phyloP scores from a whole-genome alignment of 1,140 invertebrate species.

The Teleopsis dalmanni region DNA sequence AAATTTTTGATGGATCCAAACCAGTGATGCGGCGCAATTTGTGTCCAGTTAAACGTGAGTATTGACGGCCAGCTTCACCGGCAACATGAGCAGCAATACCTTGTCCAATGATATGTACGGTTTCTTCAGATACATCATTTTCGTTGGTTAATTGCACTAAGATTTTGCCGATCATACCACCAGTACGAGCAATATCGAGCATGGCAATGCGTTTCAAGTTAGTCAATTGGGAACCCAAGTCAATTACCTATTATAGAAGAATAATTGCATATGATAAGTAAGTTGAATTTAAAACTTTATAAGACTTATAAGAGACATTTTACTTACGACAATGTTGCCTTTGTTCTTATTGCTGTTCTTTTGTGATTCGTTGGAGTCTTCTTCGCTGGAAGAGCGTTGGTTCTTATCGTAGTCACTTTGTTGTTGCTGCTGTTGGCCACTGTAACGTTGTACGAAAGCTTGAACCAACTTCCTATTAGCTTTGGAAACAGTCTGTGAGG shows the following conservation, averaged over 20 bases:
- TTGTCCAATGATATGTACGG: conserved; percentile 16
- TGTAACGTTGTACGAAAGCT: conserved; percentile 30
- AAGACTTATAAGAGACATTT: too few species aligned
- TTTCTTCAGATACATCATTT: conserved; percentile 9
- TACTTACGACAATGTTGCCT: conserved; percentile 25
- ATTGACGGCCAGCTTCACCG: conserved; percentile 48
- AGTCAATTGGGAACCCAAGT: conserved; percentile 6
- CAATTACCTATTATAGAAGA: too few species aligned
- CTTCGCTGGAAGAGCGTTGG: conserved; percentile 8
- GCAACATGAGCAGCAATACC: conserved; percentile 41
- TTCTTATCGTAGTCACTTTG: conserved; percentile 16
- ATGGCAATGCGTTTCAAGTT: conserved; percentile 17
- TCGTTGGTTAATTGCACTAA: conserved; percentile 8
- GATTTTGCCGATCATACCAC: conserved; percentile 11
- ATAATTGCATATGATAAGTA: too few species aligned
- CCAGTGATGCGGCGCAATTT: conserved; percentile 51
- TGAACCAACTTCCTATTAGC: conserved; percentile 28
- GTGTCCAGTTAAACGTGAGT: conserved; percentile 47
- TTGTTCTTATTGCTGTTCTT: conserved; percentile 15
- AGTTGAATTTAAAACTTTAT: too few species aligned
- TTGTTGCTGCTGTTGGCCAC: conserved; percentile 21
- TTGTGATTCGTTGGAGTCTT: conserved; percentile 14
- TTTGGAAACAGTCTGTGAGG: conserved; percentile 20
- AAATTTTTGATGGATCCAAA: conserved; percentile 61
- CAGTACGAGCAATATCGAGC: conserved; percentile 28